Evolutionary conservation across 2,797 vertebrate species (phyloP), one percentile per base, ranked within the genome.

Genomic region (Anguilla obscura): DNA sequence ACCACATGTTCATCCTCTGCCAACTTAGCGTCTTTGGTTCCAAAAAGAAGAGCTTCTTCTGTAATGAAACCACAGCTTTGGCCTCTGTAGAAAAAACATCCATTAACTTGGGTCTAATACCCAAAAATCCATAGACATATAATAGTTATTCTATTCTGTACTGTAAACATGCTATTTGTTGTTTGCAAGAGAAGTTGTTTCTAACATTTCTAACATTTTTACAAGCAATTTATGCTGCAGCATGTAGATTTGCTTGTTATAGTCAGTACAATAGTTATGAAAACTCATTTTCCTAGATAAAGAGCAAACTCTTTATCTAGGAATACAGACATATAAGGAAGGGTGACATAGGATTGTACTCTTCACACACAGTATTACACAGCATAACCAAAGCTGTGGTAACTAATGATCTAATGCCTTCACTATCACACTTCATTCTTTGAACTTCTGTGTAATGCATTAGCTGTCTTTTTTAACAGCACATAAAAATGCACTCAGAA

Each of bases 11-110:
- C 40, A 3, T 86, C 45, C 30, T 82, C 60, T 86, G 76, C 76
- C 74, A 86, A 66, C 76, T 66, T 33, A 54, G 14, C 69, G 63
- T 88, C 27, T 58, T 45, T 54, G 56, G 27, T 30, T 58, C 74
- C 85, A 66, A 69, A 76, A 79, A 45, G 56, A 86, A 86, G 58
- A 52, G 63, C 85, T 83, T 84, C 85, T 82, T 50, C 76, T 30
- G 21, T 82, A 88, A 88, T 71, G 58, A 71, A 88, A 88, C 85
- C 60, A 63, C 24, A 14, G 87, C 58, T 87, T 87, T 69, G 58
- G 24, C 30, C 79, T 86, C 52, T 71, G 2, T 69, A 79, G 71
- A 58, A 86, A 74, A 52, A 86, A 18, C 69, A 71, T 83, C 56
- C 88, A 69, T 40, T 69, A 86, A 80, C 79, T 86, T 54, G 21